Percentiles rank a stretch among this genome's conserved stretches.
Evolutionary conservation across 2,113 vertebrate genomes (phyloP).

Genomic region (Ctenodactylus gundi): DNA sequence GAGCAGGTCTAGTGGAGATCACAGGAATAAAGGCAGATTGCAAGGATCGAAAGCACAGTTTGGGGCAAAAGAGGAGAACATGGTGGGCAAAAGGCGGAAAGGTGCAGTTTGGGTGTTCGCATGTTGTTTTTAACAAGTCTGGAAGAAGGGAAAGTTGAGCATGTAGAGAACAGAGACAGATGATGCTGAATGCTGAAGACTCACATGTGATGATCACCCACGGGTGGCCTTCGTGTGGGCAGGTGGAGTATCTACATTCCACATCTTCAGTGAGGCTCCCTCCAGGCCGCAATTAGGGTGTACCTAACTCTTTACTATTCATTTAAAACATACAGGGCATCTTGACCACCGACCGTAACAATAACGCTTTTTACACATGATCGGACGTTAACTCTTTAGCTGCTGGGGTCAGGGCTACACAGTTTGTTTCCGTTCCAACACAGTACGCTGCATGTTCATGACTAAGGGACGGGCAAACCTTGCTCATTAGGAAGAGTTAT

Average conservation of each 20-base stretch:
- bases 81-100: background rate
- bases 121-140: background rate
- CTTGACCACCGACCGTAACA: background rate
- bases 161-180: background rate
- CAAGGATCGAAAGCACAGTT: background rate
- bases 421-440: background rate
- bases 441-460: background rate
- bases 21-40: background rate
- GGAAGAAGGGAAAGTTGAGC: background rate
- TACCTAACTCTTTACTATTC: background rate
- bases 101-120: background rate
- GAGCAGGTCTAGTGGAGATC: background rate
- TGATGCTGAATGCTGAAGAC: background rate
- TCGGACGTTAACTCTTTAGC: background rate
- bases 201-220: background rate
- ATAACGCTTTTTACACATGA: background rate
- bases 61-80: background rate
- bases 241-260: background rate
- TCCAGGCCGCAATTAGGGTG: rapidly evolving
- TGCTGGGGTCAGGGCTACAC: background rate
- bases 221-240: background rate
- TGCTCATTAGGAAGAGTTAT: background rate
- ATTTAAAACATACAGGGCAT: background rate
- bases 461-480: background rate
- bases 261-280: background rate